These are phyloP conservation scores for Todus mexicanus DNA, from an alignment of 2,797 vertebrate species.

Conservation along the genomic window DNA sequence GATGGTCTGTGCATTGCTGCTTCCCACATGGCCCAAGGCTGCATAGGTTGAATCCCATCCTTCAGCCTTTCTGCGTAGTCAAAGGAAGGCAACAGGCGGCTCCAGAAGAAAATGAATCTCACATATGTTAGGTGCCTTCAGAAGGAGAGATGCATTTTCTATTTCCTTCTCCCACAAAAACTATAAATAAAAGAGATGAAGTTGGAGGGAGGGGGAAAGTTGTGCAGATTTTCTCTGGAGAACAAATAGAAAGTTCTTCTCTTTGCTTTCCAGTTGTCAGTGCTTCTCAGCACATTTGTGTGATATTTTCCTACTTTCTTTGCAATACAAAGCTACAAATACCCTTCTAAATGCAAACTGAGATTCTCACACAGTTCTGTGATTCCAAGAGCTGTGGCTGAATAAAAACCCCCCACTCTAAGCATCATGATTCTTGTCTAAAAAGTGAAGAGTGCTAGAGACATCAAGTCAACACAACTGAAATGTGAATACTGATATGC, in stretches of 20 bases:
- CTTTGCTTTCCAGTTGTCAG: neutral
- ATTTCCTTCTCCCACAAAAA: neutral
- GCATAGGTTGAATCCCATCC: neutral
- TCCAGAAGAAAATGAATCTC: neutral
- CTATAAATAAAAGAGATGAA: neutral
- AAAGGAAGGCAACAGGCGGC: neutral
- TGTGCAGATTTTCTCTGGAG: neutral
- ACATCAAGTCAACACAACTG: neutral
- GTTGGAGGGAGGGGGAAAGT: neutral
- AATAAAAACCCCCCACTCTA: neutral
- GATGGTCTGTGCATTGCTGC: too few relatives aligned
- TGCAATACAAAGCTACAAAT: constrained; percentile 25
- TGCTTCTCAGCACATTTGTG: neutral
- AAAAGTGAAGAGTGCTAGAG: neutral
- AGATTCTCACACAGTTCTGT: neutral
- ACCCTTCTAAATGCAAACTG: constrained; percentile 2
- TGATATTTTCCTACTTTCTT: constrained; percentile 23
- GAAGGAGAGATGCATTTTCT: neutral
- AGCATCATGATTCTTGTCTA: neutral
- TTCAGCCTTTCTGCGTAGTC: neutral
- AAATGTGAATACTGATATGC: neutral
- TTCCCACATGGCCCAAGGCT: neutral
- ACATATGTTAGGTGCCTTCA: neutral
- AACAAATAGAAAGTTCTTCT: neutral
- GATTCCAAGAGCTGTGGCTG: neutral